Evolutionary conservation across 1,140 invertebrate genomes (phyloP).

Genomic region (Rhagoletis zephyria): DNA sequence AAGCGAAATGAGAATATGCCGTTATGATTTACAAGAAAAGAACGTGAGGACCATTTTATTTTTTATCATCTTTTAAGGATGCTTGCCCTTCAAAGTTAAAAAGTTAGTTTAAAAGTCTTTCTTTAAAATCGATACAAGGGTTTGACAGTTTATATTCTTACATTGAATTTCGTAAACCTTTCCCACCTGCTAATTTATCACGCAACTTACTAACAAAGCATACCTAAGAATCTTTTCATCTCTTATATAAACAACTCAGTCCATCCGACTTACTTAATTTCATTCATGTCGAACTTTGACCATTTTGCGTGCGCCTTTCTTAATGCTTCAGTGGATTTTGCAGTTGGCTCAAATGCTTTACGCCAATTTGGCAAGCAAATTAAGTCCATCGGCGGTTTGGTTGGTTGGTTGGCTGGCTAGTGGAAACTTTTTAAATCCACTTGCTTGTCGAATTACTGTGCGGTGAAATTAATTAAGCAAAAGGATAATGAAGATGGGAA

Average conservation of each 20-base stretch:
- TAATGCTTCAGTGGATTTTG: slow-evolving; percentile 36
- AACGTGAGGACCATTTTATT: too few relatives aligned
- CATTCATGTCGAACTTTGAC: slow-evolving; percentile 33
- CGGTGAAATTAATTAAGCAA: slow-evolving; percentile 47
- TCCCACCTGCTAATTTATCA: slow-evolving; percentile 43
- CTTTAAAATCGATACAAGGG: not conserved
- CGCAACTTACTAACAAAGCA: not conserved
- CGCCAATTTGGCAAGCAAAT: slow-evolving; percentile 50
- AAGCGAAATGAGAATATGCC: too few relatives aligned
- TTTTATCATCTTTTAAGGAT: too few relatives aligned
- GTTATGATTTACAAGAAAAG: too few relatives aligned
- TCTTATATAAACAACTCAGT: slow-evolving; percentile 26
- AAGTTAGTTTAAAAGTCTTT: too few relatives aligned
- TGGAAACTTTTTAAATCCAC: slow-evolving; percentile 51
- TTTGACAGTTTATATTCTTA: not conserved
- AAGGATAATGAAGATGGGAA: slow-evolving; percentile 42
- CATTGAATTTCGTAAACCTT: not conserved
- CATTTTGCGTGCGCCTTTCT: slow-evolving; percentile 36
- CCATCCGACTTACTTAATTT: slow-evolving; percentile 35
- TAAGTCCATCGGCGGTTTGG: slow-evolving; percentile 32
- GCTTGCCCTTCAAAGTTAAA: too few relatives aligned
- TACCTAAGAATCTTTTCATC: slow-evolving; percentile 13
- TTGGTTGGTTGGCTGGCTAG: slow-evolving; percentile 1
- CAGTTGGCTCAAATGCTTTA: slow-evolving; percentile 21
- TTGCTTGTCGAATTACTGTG: slow-evolving; percentile 45